Conservation (phyloP, 2,888 invertebrate species). For the Oligia latruncula region DNA sequence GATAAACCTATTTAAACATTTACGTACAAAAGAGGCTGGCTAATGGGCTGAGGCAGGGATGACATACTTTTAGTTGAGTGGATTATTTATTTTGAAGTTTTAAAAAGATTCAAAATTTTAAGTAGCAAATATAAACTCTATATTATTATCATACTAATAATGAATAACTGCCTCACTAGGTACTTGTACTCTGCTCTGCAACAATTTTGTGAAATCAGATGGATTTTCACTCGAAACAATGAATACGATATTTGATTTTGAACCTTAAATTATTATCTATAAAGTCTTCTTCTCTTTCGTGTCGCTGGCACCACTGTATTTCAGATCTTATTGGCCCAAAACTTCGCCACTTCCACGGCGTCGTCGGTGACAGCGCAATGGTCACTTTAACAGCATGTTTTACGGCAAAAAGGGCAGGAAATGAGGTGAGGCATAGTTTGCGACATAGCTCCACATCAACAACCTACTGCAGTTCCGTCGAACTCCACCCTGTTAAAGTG, state of each 20-base stretch:
- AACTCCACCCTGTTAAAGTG: too few relatives aligned
- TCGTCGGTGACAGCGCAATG: too few relatives aligned
- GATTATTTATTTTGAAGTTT: constrained; percentile 17
- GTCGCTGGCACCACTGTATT: too few relatives aligned
- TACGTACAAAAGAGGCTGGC: constrained; percentile 55
- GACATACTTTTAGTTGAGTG: constrained; percentile 13
- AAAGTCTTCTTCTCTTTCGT: too few relatives aligned
- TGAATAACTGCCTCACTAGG: neutral
- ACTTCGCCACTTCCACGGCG: too few relatives aligned
- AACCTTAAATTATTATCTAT: neutral
- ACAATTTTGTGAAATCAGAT: neutral
- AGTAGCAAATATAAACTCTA: constrained; percentile 1
- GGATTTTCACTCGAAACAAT: neutral
- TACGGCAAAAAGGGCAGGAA: neutral
- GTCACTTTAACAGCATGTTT: neutral
- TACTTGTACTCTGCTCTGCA: too few relatives aligned
- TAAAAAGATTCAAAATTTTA: neutral
- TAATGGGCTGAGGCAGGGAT: constrained; percentile 39
- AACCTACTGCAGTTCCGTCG: too few relatives aligned
- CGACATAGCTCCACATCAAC: neutral
- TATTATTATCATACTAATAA: neutral
- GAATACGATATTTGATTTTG: neutral
- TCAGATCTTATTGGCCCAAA: too few relatives aligned
- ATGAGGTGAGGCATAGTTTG: neutral
- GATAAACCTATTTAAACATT: constrained; percentile 59